phyloP scores from a whole-genome alignment of 2,888 invertebrate genomes.

The Drosophila kuntzei region DNA sequence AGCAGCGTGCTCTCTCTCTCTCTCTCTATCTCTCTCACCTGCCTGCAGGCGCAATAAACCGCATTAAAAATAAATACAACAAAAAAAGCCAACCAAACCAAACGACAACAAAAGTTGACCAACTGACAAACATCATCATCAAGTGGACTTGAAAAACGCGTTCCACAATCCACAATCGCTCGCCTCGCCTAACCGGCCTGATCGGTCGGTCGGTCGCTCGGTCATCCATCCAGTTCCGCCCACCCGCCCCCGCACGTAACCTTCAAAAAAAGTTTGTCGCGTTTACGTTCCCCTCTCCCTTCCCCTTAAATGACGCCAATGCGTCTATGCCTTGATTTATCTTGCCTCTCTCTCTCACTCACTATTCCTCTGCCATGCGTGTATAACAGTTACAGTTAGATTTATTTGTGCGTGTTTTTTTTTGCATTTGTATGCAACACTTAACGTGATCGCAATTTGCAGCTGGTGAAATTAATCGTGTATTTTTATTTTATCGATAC shows the following conservation, averaged over 20 bases:
- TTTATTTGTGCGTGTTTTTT: slow-evolving; percentile 5
- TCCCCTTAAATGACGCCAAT: slow-evolving; percentile 32
- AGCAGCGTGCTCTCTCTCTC: slow-evolving; percentile 4
- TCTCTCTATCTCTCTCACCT: slow-evolving; percentile 1
- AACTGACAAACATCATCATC: slow-evolving; percentile 58
- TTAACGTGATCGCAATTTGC: slow-evolving; percentile 47
- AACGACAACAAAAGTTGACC: slow-evolving; percentile 42
- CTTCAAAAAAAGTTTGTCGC: slow-evolving; percentile 58
- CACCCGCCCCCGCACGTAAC: slow-evolving; percentile 58
- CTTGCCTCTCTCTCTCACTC: background rate
- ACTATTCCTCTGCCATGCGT: slow-evolving; percentile 2
- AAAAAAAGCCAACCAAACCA: slow-evolving; percentile 15
- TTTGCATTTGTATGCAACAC: slow-evolving; percentile 39
- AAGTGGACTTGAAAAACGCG: slow-evolving; percentile 79
- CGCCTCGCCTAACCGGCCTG: slow-evolving; percentile 59
- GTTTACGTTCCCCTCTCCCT: slow-evolving; percentile 22
- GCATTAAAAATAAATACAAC: slow-evolving; percentile 22
- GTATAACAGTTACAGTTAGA: slow-evolving; percentile 38
- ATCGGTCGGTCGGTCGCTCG: slow-evolving; percentile 33
- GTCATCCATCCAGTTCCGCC: slow-evolving; percentile 10
- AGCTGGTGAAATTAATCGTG: slow-evolving; percentile 37
- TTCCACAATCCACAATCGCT: slow-evolving; percentile 47
- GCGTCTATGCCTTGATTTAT: slow-evolving; percentile 33
- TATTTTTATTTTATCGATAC: slow-evolving; percentile 26
- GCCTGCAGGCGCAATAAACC: slow-evolving; percentile 35